Conservation (phyloP, 2,888 invertebrate genomes). For the Lithophane semibrunnea region DNA sequence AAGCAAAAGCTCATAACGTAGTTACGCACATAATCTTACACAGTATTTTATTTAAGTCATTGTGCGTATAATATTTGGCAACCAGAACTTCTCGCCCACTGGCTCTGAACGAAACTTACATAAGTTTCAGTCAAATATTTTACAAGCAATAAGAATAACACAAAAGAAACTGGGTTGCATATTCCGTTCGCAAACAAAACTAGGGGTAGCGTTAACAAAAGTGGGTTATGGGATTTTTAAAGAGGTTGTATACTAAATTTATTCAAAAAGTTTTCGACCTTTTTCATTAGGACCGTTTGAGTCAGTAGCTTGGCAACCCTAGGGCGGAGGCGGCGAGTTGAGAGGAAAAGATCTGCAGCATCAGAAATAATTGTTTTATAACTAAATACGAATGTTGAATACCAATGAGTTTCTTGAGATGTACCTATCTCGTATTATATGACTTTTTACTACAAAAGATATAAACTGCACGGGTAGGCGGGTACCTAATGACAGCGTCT, state of each 20-base stretch:
- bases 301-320: conserved; percentile 62
- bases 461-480: conserved; percentile 38
- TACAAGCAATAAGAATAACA: conserved; percentile 50
- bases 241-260: conserved; percentile 32
- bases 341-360: conserved; percentile 63
- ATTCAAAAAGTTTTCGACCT: conserved; percentile 45
- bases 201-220: conserved; percentile 40
- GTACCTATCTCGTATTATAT: conserved; percentile 61
- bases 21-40: conserved; percentile 17
- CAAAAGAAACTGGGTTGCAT: conserved; percentile 53
- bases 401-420: conserved; percentile 67
- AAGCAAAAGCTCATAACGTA: conserved; percentile 3
- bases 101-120: conserved; percentile 42
- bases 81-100: conserved; percentile 38
- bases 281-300: conserved; percentile 42
- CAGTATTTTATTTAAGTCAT: conserved; percentile 39
- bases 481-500: conserved; percentile 51
- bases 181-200: conserved; percentile 49
- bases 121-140: conserved; percentile 52
- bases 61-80: conserved; percentile 52
- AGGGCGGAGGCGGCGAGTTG: conserved; percentile 58
- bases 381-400: conserved; percentile 67
- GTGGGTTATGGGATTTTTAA: conserved; percentile 48
- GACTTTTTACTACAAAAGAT: conserved; percentile 57
- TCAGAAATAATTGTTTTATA: conserved; percentile 69